A percentile compares a stretch with the other conserved stretches of the same genome.
Conservation (phyloP, 2,113 vertebrate genomes). For the Zootoca vivipara region DNA sequence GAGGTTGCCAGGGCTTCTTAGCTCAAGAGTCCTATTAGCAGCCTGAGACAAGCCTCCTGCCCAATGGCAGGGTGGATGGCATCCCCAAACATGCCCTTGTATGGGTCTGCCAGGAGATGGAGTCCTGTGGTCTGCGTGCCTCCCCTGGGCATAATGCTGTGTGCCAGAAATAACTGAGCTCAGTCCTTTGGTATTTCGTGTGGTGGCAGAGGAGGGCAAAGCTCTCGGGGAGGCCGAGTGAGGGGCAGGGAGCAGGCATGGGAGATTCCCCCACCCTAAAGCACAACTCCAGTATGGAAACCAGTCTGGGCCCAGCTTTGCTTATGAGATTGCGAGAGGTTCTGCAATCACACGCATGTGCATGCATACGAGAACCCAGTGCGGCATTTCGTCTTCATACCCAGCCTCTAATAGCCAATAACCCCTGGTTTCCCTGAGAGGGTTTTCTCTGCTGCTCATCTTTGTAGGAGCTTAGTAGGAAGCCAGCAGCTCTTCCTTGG, state of each 20-base stretch:
- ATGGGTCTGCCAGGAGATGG: conserved; percentile 13
- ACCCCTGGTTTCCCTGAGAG: not conserved
- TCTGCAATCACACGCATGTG: not conserved
- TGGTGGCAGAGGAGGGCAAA: conserved; percentile 13
- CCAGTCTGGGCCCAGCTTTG: not conserved
- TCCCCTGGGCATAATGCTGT: conserved; percentile 3
- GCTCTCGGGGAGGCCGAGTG: conserved; percentile 2
- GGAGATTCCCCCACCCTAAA: not conserved
- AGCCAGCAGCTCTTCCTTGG: not conserved
- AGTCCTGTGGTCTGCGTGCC: not conserved
- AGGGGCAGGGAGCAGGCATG: conserved; percentile 2
- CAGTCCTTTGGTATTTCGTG: not conserved
- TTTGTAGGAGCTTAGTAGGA: not conserved
- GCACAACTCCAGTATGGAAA: not conserved
- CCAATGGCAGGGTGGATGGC: not conserved
- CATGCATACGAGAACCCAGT: not conserved
- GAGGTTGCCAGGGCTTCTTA: not conserved
- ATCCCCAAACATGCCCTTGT: conserved; percentile 6
- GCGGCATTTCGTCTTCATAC: not conserved
- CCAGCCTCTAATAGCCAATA: not conserved
- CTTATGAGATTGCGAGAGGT: not conserved
- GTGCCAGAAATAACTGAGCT: conserved; percentile 36
- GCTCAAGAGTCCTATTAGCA: not conserved
- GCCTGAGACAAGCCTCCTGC: not conserved
- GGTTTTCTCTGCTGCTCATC: not conserved